phyloP scores from a whole-genome alignment of 2,888 invertebrate genomes.

The Lottia gigantea region DNA sequence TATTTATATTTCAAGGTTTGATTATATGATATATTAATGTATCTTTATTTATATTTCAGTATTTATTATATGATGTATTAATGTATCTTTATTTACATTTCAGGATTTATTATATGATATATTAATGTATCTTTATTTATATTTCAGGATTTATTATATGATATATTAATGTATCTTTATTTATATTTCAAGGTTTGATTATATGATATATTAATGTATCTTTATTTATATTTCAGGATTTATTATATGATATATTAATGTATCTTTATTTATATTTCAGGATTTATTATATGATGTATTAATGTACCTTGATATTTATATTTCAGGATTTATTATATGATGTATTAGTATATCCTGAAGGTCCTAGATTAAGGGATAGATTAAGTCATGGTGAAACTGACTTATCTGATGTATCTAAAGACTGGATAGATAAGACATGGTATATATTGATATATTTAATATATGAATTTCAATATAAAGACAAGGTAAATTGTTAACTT shows the following conservation, averaged over 20 bases:
- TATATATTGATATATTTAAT: too few species aligned
- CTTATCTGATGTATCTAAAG: constrained; percentile 33
- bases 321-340: constrained; percentile 68
- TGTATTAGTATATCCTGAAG: constrained; percentile 69
- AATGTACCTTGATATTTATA: constrained; percentile 3
- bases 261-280: constrained; percentile 43
- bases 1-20: too few species aligned
- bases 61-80: too few species aligned
- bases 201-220: not conserved
- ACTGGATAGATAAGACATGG: constrained; percentile 22
- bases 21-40: too few species aligned
- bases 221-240: constrained; percentile 44
- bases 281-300: not conserved
- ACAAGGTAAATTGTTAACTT: too few species aligned
- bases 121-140: too few species aligned
- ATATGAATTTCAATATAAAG: too few species aligned
- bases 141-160: too few species aligned
- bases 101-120: too few species aligned
- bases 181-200: not conserved
- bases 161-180: too few species aligned
- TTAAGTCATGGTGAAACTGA: constrained; percentile 71
- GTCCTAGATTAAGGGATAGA: constrained; percentile 72
- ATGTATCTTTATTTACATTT: too few species aligned
- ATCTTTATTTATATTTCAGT: too few species aligned
- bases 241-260: constrained; percentile 70